Base-by-base conservation (phyloP, 2,113 vertebrate genomes). In the Bungarus multicinctus region DNA sequence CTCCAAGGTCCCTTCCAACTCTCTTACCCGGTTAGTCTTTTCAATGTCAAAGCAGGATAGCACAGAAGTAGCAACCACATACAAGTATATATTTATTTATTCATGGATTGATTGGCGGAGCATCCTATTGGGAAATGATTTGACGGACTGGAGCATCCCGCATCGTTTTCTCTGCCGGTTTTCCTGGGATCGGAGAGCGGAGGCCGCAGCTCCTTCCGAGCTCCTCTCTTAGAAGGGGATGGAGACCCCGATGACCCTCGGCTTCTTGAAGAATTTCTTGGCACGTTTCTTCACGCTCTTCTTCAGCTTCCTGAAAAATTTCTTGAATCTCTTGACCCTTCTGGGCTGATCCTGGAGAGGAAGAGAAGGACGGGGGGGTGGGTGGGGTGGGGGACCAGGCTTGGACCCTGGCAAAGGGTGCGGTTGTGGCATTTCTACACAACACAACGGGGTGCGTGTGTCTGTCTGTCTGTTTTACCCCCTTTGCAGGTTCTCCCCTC, bases 281-380 rank as follows among this genome's bases (percentile, higher is more conserved):
- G 2, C 0, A 0, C 4, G 3, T 2, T 64, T 64, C 60, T 30
- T 14, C 27, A 30, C 1, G 11, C 27, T n/a, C 0, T 64, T 64
- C 60, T n/a, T 69, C 3, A n/a, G 0, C 27, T 69, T 69, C 27
- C 2, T n/a, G 30, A n/a, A 69, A 5, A 69, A 69, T 0, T 16
- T 16, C 30, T 69, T 69, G 64, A 69, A 69, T 2, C 64, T n/a
- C 64, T 69, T 69, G 12, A 69, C 30, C 12, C 64, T 14, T 12
- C 12, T 69, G 64, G 64, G 30, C 11, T 16, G 64, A n/a, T 16
- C 30, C 64, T n/a, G 30, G 30, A n/a, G 30, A 69, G 60, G 60
- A 16, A n/a, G 60, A n/a, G 30, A 2, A n/a, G 30, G 30, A 69
- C 0, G 1, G 55, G 1, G 55, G 4, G 3, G 30, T 4, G 0